Conservation (phyloP, 2,888 invertebrate species). For the Heliconius ethilla region DNA sequence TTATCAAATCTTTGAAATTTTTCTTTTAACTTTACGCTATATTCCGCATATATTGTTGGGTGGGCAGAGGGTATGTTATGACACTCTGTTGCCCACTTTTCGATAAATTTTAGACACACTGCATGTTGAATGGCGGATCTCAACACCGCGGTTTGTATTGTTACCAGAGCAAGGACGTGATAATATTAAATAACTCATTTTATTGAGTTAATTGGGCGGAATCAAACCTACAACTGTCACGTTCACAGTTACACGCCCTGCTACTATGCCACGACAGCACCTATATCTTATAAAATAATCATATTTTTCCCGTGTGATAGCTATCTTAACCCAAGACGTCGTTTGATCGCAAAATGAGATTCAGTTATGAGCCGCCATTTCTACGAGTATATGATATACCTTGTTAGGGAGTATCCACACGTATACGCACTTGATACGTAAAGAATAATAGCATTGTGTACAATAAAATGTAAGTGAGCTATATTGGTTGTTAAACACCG, state of each 20-base stretch:
- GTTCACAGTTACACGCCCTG: background rate
- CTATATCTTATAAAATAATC: constrained; percentile 20
- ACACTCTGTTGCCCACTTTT: background rate
- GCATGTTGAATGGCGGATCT: too few relatives aligned
- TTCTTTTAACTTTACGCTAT: background rate
- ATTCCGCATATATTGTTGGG: background rate
- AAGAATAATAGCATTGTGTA: constrained; percentile 3
- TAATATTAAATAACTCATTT: too few relatives aligned
- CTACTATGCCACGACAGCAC: background rate
- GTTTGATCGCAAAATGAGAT: constrained; percentile 40
- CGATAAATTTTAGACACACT: too few relatives aligned
- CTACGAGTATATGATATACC: constrained; percentile 40
- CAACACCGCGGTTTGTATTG: too few relatives aligned
- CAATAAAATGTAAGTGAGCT: constrained; percentile 15
- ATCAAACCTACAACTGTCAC: background rate
- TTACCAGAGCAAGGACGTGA: too few relatives aligned
- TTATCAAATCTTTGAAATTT: background rate
- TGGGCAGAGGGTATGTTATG: background rate
- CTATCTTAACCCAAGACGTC: constrained; percentile 36
- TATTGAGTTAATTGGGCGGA: background rate
- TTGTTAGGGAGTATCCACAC: constrained; percentile 35
- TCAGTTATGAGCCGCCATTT: constrained; percentile 42
- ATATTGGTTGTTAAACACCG: background rate
- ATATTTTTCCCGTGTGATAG: constrained; percentile 40
- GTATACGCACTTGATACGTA: constrained; percentile 21